These are phyloP conservation scores for Pangasianodon gigas DNA, from an alignment of 2,113 vertebrate genomes.

Conservation along the genomic window DNA sequence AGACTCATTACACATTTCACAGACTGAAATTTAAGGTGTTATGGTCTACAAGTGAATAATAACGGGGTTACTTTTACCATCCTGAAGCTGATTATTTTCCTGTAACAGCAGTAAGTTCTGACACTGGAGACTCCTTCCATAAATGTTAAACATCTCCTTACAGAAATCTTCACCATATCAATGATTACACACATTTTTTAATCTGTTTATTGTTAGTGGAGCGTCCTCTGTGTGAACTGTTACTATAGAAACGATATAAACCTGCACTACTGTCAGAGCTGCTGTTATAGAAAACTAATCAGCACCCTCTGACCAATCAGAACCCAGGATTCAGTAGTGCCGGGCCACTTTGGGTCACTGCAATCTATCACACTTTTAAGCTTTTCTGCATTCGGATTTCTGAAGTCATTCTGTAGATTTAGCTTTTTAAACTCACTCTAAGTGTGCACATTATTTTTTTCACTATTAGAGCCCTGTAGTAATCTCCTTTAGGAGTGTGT, in stretches of 20 bases:
- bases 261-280: neutral
- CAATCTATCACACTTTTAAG: neutral
- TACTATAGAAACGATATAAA: neutral
- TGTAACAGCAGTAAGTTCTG: neutral
- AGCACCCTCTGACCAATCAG: neutral
- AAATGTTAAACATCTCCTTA: neutral
- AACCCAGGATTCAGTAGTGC: neutral
- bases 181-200: neutral
- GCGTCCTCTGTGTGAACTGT: neutral
- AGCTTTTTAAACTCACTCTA: neutral
- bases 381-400: neutral
- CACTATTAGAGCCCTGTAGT: neutral
- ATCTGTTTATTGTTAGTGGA: neutral
- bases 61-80: no score
- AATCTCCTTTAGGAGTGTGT: neutral
- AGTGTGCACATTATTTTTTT: neutral
- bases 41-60: neutral
- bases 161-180: neutral
- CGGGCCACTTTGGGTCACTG: neutral
- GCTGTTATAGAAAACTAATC: neutral
- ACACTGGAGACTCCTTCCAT: neutral
- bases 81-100: neutral
- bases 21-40: neutral
- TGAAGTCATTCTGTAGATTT: neutral
- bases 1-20: neutral